These are phyloP conservation scores for Machimus rusticus DNA, from an alignment of 2,888 invertebrate species.

Conservation along the genomic window DNA sequence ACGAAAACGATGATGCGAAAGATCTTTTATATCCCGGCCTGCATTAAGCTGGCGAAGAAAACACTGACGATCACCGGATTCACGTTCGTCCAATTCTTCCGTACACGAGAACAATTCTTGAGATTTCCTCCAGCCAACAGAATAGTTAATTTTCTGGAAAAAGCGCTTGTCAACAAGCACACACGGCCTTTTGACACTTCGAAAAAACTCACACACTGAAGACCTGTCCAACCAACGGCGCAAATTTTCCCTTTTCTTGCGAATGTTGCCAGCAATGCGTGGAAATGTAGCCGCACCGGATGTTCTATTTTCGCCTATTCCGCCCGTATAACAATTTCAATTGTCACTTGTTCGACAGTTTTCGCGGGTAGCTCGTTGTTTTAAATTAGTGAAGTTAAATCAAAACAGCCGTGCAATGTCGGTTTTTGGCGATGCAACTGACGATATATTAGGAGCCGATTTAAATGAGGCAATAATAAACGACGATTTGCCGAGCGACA, in stretches of 20 bases:
- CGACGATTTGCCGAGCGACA: constrained; percentile 53
- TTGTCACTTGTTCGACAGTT: not conserved
- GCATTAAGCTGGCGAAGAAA: not conserved
- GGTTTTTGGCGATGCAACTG: constrained; percentile 49
- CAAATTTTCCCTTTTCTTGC: not conserved
- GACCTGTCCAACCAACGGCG: constrained; percentile 35
- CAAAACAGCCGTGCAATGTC: constrained; percentile 44
- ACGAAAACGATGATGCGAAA: constrained; percentile 46
- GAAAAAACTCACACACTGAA: not conserved
- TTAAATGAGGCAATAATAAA: constrained; percentile 56
- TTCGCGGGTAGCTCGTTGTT: not conserved
- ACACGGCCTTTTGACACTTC: constrained; percentile 46
- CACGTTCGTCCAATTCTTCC: constrained; percentile 22
- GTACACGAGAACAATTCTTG: constrained; percentile 43
- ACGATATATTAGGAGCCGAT: constrained; percentile 56
- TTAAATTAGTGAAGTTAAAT: not conserved
- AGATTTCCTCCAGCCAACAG: not conserved
- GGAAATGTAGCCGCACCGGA: not conserved
- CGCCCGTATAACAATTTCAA: not conserved
- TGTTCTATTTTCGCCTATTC: not conserved
- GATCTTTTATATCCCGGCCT: constrained; percentile 14
- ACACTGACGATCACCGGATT: constrained; percentile 33
- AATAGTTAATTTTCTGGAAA: constrained; percentile 34
- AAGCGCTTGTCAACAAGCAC: constrained; percentile 38
- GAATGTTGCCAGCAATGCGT: constrained; percentile 36